Conservation (phyloP, 2,888 invertebrate species). For the Andricus quercusramuli region DNA sequence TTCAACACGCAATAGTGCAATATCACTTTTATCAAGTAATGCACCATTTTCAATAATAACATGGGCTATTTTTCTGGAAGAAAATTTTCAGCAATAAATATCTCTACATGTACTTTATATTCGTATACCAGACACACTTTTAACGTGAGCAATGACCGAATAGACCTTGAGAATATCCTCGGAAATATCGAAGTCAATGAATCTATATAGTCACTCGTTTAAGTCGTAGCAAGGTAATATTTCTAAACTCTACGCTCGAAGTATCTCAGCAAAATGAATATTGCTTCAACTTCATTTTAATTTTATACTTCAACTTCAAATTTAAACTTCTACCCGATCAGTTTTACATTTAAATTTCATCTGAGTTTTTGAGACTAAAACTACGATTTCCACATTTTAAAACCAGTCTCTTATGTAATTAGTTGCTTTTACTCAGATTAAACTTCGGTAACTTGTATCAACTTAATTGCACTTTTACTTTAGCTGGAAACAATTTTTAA, state of each 20-base stretch:
- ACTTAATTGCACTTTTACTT: background rate
- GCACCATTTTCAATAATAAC: too few relatives aligned
- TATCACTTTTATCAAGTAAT: too few relatives aligned
- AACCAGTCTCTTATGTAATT: conserved; percentile 13
- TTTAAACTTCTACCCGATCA: background rate
- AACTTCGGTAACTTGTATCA: background rate
- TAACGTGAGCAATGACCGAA: background rate
- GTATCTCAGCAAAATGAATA: background rate
- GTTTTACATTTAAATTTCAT: too few relatives aligned
- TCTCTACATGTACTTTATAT: background rate
- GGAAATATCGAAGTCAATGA: conserved; percentile 30
- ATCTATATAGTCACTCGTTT: background rate
- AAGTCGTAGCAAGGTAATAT: conserved; percentile 6
- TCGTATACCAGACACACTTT: background rate
- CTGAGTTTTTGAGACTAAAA: background rate
- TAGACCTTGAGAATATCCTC: background rate
- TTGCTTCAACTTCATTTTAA: too few relatives aligned
- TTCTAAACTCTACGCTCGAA: background rate
- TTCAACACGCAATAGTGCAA: too few relatives aligned
- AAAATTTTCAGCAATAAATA: background rate
- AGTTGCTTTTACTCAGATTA: background rate
- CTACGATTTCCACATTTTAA: background rate
- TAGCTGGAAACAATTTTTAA: background rate
- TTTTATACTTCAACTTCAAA: too few relatives aligned
- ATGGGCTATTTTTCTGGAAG: too few relatives aligned